Conservation (phyloP, 2,888 invertebrate genomes). For the Galerucella pusilla region DNA sequence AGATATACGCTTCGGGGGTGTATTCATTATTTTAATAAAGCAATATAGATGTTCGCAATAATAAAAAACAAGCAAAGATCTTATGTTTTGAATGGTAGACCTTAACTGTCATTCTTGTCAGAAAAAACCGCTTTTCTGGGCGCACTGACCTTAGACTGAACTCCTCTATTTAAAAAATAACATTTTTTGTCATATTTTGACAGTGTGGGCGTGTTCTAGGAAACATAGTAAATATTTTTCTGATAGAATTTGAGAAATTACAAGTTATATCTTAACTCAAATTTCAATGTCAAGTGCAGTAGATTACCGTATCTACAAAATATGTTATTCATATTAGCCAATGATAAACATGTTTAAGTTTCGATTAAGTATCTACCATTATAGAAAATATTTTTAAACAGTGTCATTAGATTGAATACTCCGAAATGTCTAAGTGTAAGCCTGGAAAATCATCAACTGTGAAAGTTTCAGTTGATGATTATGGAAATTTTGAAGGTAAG, state of each 20-base stretch:
- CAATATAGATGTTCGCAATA: too few relatives aligned
- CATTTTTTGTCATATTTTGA: not conserved
- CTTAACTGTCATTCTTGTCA: too few relatives aligned
- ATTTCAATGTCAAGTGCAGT: not conserved
- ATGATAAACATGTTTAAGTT: not conserved
- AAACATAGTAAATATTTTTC: too few relatives aligned
- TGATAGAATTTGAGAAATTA: not conserved
- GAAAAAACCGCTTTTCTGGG: too few relatives aligned
- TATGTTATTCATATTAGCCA: not conserved
- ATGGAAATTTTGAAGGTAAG: not conserved
- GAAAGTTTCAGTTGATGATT: slow-evolving; percentile 2
- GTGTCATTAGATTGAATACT: not conserved
- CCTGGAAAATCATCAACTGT: not conserved
- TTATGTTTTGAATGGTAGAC: too few relatives aligned
- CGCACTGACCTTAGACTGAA: too few relatives aligned
- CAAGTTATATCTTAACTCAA: not conserved
- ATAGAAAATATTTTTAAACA: not conserved
- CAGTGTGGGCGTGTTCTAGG: not conserved
- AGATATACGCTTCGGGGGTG: too few relatives aligned
- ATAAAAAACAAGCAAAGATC: too few relatives aligned
- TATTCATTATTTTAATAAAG: too few relatives aligned
- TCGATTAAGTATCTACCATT: not conserved
- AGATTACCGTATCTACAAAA: not conserved
- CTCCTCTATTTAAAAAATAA: too few relatives aligned
- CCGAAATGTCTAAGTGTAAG: not conserved